Percentiles rank a stretch among this genome's conserved stretches.
Conservation (phyloP, 2,113 vertebrate species). For the Meriones unguiculatus region DNA sequence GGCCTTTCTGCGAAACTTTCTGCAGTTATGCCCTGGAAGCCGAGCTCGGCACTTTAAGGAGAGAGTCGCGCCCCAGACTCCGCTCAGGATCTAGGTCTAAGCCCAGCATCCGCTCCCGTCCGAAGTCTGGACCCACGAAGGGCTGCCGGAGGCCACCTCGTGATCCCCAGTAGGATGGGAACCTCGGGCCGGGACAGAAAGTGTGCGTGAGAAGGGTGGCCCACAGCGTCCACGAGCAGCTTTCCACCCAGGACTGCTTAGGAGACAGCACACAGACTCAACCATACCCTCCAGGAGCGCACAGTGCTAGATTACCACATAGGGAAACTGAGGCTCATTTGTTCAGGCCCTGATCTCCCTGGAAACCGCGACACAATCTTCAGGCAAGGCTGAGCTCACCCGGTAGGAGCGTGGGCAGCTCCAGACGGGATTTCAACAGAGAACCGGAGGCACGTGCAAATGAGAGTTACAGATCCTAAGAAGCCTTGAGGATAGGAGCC, state of each 20-base stretch:
- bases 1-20: not conserved
- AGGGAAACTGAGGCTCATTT: not conserved
- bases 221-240: not conserved
- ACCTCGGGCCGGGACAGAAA: not conserved
- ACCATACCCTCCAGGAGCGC: not conserved
- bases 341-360: not conserved
- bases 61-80: not conserved
- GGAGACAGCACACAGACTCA: not conserved
- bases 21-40: slow-evolving; percentile 62
- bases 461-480: not conserved
- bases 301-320: not conserved
- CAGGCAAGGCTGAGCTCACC: not conserved
- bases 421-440: not conserved
- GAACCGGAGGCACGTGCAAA: not conserved
- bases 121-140: not conserved
- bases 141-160: slow-evolving; percentile 54
- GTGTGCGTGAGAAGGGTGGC: not conserved
- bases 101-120: slow-evolving; percentile 35
- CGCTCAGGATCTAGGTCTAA: slow-evolving; percentile 32
- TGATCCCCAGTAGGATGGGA: not conserved
- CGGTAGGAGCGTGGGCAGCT: too few relatives aligned
- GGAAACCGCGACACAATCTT: not conserved
- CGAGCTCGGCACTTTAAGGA: not conserved
- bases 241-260: not conserved
- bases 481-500: not conserved